Conservation (phyloP, 2,797 vertebrate genomes). For the Smutsia temminckii region DNA sequence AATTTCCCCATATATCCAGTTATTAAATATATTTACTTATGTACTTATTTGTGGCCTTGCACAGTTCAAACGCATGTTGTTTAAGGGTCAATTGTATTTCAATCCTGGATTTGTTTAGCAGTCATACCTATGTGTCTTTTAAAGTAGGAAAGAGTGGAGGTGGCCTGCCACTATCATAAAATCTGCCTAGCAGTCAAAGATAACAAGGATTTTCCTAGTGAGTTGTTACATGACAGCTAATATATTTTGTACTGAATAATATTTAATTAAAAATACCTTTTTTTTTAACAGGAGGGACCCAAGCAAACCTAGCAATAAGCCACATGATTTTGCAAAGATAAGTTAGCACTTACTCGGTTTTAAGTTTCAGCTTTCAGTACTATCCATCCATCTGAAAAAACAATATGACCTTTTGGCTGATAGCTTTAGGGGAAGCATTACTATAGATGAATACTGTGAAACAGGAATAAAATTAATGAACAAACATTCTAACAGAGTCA, state of each 20-base stretch:
- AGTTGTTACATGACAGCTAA: neutral
- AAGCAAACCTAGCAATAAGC: neutral
- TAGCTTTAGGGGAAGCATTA: slow-evolving; percentile 3
- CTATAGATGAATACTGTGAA: neutral
- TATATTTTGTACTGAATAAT: neutral
- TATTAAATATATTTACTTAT: no score
- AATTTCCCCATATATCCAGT: no score
- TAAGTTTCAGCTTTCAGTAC: slow-evolving; percentile 17
- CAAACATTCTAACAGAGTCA: neutral
- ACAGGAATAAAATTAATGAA: slow-evolving; percentile 6
- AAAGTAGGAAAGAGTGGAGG: neutral
- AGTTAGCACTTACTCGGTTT: neutral
- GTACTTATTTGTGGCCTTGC: no score
- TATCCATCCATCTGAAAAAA: neutral
- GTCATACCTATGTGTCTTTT: neutral
- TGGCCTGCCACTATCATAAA: neutral
- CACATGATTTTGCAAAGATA: neutral
- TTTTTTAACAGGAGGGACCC: neutral
- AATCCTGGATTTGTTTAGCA: neutral
- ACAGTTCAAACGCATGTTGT: no score
- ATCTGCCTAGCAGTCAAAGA: neutral
- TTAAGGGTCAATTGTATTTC: neutral
- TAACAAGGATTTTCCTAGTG: neutral
- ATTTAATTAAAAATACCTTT: neutral
- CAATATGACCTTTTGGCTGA: neutral